Base-by-base conservation (phyloP, 2,888 invertebrate species). In the Vesta saturnalis region DNA sequence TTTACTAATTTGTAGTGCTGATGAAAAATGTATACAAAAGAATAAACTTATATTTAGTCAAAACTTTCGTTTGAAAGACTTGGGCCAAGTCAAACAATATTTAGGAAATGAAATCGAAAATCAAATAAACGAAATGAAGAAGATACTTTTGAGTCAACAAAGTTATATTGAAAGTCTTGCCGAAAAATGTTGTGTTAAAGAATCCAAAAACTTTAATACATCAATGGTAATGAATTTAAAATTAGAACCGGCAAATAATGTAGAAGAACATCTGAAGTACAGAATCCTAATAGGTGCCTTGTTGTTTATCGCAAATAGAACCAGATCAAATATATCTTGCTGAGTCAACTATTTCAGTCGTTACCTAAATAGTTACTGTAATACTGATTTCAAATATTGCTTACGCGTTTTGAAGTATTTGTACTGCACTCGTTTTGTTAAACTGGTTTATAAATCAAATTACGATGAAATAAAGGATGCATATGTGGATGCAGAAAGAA, bases 261-360 rank as follows among this genome's bases (percentile, higher is more conserved):
- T 14, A 14, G 43, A 43, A 43, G 23, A 23, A 23, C 23, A 23
- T 23, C 23, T 47, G 16, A 47, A 47, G 16, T 47, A 47, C 15
- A 47, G 47, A 47, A 47, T 14, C 16, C 16, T 47, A 47, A 47
- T 47, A 15, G 47, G 15, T 3, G 14, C 47, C 5, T 16, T 47
- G 3, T 15, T 47, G 8, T 47, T 14, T 16, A 16, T 47, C 6
- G 47, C 47, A 8, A 47, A 14, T 16, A 1, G 47, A 16, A 47
- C 15, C 5, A n/a, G 16, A 15, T 15, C 15, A n/a, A 15, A 47
- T 16, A 47, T 47, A 14, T 47, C 16, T 4, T 47, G 12, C 8
- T 47, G 1, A 52, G 52, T 52, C 1, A 52, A 52, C 19, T 52
- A 52, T n/a, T 19, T 52, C 5, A 52, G 52, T 21, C 52, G 52